Conservation (phyloP, 1,140 invertebrate species). For the Trigoniulus corallinus region DNA sequence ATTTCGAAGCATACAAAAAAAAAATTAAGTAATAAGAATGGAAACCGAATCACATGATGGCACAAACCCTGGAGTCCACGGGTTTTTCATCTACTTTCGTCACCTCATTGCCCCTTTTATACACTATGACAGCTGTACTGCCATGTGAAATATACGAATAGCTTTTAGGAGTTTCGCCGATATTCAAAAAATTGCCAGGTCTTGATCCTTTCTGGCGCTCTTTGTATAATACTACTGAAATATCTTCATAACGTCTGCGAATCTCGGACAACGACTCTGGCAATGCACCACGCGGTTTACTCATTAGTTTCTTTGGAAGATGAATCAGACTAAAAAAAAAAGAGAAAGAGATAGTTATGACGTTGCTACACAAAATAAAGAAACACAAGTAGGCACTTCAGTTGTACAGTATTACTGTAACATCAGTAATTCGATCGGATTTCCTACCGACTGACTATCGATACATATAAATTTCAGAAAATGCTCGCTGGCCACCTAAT, state of each 20-base stretch:
- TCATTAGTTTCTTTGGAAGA: too few species aligned
- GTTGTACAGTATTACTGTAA: too few species aligned
- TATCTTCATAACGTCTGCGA: slow-evolving; percentile 27
- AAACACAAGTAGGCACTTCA: too few species aligned
- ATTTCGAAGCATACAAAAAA: slow-evolving; percentile 22
- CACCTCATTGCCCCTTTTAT: slow-evolving; percentile 12
- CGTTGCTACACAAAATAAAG: too few species aligned
- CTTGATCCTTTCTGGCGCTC: slow-evolving; percentile 16
- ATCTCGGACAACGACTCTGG: slow-evolving; percentile 17
- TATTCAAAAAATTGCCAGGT: slow-evolving; percentile 18
- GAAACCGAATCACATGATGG: slow-evolving; percentile 14
- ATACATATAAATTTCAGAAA: too few species aligned
- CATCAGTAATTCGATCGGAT: too few species aligned
- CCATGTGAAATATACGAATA: slow-evolving; percentile 29
- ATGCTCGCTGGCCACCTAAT: too few species aligned
- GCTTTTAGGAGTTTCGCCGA: slow-evolving; percentile 25
- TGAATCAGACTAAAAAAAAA: too few species aligned
- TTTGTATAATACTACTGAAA: slow-evolving; percentile 23
- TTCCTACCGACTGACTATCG: too few species aligned
- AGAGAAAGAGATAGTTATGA: too few species aligned
- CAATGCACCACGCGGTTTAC: slow-evolving; percentile 11
- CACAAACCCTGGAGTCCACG: slow-evolving; percentile 18
- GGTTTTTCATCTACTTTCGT: slow-evolving; percentile 18
- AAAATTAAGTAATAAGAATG: slow-evolving; percentile 16
- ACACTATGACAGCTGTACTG: slow-evolving; percentile 28